Base-by-base conservation (phyloP, 2,888 invertebrate species). In the Drosophila villosipedis region DNA sequence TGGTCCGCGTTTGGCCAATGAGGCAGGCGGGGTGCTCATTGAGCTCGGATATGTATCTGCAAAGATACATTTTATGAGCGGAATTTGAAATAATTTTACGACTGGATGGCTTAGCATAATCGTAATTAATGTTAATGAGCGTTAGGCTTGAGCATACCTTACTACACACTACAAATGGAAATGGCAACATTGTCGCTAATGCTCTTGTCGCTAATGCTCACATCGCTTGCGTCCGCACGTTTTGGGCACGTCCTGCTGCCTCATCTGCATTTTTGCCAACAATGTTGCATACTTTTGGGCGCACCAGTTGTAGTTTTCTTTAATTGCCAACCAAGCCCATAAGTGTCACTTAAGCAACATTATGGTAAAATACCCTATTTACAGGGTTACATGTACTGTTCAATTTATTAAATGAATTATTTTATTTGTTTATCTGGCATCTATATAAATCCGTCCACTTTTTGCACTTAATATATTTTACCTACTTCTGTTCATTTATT, bases 1-100 rank as follows among this genome's bases (percentile, higher is more conserved):
- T 0, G 96, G 96, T 25, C 96, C 96, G 54, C 96, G 93, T 65
- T 96, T 94, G 31, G 95, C 91, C 2, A 89, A 64, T n/a, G 91
- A 82, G 1, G 84, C 79, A 14, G 89, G 70, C 9, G 89, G 82
- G 16, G 89, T 84, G 14, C 53, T 63, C 53, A 77, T 77, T 22
- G 78, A 31, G 33, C 78, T 52, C 43, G 53, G n/a, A 68, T 76
- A 67, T 37, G 63, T 28, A 22, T 73, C 79, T 79, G 82, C 49
- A 69, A 78, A 19, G 30, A 61, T 43, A 59, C 1, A 57, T 43
- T 55, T 37, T n/a, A 57, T 47, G 47, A 64, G 39, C 55, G 31
- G 47, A 28, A 57, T 67, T 63, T 41, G 16, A 52, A 19, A 39
- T 19, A 19, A 25, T 39, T 53, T 5, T 22, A 33, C 12, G 37